phyloP scores from a whole-genome alignment of 2,113 vertebrate species.

The Apistogramma diplotaenia region DNA sequence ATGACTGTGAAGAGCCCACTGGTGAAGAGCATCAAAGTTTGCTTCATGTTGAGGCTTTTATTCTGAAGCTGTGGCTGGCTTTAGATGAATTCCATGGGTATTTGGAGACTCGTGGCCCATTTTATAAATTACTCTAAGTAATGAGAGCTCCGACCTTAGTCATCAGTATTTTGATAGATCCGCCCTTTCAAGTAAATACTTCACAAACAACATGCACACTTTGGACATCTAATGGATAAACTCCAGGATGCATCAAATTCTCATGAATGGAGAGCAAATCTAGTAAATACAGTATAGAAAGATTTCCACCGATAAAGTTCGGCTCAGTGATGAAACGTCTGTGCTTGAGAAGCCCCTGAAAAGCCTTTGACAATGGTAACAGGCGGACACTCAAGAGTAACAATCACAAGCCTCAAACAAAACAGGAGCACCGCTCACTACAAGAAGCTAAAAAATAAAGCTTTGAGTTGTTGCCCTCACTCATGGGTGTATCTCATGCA shows the following conservation, averaged over 20 bases:
- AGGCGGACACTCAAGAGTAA: neutral
- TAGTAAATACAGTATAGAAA: neutral
- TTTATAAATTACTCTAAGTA: neutral
- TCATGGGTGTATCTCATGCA: neutral
- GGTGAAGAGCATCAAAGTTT: constrained; percentile 31
- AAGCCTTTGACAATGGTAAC: neutral
- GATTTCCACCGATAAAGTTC: neutral
- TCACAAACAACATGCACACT: neutral
- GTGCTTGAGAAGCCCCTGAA: neutral
- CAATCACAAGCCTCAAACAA: neutral
- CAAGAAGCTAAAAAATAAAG: neutral
- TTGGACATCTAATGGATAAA: neutral
- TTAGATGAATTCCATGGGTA: neutral
- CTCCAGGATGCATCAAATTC: neutral
- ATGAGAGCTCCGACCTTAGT: neutral
- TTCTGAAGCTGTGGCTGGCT: neutral
- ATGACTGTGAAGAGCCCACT: constrained; percentile 5
- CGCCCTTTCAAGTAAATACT: neutral
- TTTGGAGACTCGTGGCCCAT: neutral
- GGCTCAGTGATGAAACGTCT: neutral
- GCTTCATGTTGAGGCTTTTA: constrained; percentile 35
- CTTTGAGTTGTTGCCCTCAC: too few relatives aligned
- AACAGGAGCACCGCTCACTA: neutral
- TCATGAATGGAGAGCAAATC: neutral
- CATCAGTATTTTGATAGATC: neutral